Percentiles rank a stretch among this genome's conserved stretches.
phyloP scores from a whole-genome alignment of 2,113 vertebrate genomes.

The Oplegnathus fasciatus region DNA sequence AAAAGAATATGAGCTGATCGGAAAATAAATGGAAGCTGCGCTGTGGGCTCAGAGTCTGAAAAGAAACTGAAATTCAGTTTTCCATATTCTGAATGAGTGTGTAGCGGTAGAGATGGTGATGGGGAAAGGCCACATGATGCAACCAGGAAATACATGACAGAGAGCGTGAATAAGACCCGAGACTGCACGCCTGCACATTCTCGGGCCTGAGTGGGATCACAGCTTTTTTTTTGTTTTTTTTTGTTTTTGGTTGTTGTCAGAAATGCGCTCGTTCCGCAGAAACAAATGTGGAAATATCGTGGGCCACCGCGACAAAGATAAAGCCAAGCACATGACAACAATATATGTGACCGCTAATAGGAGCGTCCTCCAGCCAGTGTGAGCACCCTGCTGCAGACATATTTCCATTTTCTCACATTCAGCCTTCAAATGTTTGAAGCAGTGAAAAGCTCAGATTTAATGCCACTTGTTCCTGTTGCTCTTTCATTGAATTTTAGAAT shows the following conservation, averaged over 20 bases:
- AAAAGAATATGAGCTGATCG: background rate
- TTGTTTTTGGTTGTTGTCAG: no score
- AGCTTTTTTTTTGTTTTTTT: background rate
- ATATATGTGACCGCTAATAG: slow-evolving; percentile 4
- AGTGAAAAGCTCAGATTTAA: background rate
- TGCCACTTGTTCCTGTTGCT: background rate
- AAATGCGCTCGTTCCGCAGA: slow-evolving; percentile 8
- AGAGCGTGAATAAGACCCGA: slow-evolving; percentile 33
- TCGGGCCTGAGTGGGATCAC: slow-evolving; percentile 43
- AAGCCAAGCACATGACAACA: background rate
- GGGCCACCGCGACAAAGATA: slow-evolving; percentile 41
- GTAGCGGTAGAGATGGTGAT: background rate
- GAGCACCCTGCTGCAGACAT: background rate
- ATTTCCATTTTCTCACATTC: background rate
- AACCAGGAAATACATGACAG: slow-evolving; percentile 17
- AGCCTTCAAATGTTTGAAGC: background rate
- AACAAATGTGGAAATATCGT: slow-evolving; percentile 55
- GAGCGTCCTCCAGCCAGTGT: background rate
- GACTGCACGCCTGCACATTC: slow-evolving; percentile 32
- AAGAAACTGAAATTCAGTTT: background rate
- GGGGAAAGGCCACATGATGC: slow-evolving; percentile 6
- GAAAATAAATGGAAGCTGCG: slow-evolving; percentile 25
- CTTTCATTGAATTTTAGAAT: background rate
- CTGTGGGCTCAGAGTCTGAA: background rate
- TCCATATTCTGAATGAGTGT: slow-evolving; percentile 7